Evolutionary conservation across 2,113 vertebrate species (phyloP), one percentile per base, ranked within the genome.

Genomic region (Carassius gibelio): DNA sequence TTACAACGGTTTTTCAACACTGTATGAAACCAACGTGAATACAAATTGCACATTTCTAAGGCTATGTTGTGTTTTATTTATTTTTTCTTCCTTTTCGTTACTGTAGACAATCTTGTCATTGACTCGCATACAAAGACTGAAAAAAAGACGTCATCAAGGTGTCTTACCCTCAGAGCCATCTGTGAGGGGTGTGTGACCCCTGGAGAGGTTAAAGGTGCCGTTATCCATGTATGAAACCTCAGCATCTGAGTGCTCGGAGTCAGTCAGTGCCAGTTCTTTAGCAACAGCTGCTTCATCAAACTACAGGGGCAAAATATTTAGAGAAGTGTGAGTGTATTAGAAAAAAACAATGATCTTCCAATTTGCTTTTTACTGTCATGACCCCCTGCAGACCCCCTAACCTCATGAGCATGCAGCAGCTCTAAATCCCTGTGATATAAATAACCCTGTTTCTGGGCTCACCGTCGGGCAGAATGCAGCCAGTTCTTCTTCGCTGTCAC

Each of bases 201-300:
- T 94, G 0, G 98, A 99, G 9, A 98, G 94, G 88, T 99, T 98
- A 90, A 99, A 99, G 0, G 97, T 98, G 17, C 97, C 97, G 0
- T 97, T 99, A 34, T 98, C 97, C 23, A 97, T 97, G 92, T 95
- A 97, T 82, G 97, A 99, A 68, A 97, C 95, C 83, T 99, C 98
- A 36, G 96, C 96, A 62, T 99, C 98, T 0, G 97, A 98, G 90
- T 98, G 98, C 88, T 99, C 98, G 0, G 98, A 98, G 92, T 99
- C 98, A 0, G 97, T 97, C 90, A 99, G 91, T 1, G 96, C 94
- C 30, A 99, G 89, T 83, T 97, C 97, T 89, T 95, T 98, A 17
- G 96, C 97, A 0, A 95, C 95, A 3, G 93, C 0, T 0, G 94
- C 96, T 89, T 98, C 97, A 88, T 99, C 98, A 93, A 99, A 95